Evolutionary conservation across 2,888 invertebrate genomes (phyloP), one percentile per base, ranked within the genome.

Genomic region (Plebejus argus): DNA sequence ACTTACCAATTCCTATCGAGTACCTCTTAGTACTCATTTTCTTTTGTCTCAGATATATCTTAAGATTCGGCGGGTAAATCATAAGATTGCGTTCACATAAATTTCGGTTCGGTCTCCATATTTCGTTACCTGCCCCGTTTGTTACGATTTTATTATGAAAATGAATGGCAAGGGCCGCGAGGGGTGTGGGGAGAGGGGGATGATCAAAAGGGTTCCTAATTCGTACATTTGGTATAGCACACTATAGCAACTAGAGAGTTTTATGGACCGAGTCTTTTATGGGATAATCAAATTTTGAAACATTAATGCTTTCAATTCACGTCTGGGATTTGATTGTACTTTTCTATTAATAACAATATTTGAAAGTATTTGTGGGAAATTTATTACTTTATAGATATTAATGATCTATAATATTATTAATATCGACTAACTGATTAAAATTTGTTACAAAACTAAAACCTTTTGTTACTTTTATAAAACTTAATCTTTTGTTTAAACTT

Each of bases 91-190:
- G 90, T 89, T 89, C 87, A 83, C 89, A 91, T 93, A 92, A 93
- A 93, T 93, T 88, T 85, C 83, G 87, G 87, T 88, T 91, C 91
- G 89, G 88, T 90, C 91, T 93, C 93, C 92, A 93, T 93, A 93
- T 93, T 93, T 93, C 88, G 92, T 91, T 94, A 93, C 93, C 93
- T 94, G 91, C 84, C 86, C 90, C 91, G 91, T 93, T 93, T 92
- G 93, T 93, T 93, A 90, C 93, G 91, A 93, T 93, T 93, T 93
- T 93, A 93, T 93, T 93, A 94, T 93, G 93, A 94, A 93, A 93
- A 94, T 94, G 93, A 93, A 93, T 92, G 93, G 92, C 91, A 90
- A 89, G 81, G 84, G 85, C 83, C 83, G 78, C 53, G 53, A 74
- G 45, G 49, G 74, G 74, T 49, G 74, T 12, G 77, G 83, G 82